Evolutionary conservation across 2,113 vertebrate genomes (phyloP).

Genomic region (Rhadina sibilatrix): DNA sequence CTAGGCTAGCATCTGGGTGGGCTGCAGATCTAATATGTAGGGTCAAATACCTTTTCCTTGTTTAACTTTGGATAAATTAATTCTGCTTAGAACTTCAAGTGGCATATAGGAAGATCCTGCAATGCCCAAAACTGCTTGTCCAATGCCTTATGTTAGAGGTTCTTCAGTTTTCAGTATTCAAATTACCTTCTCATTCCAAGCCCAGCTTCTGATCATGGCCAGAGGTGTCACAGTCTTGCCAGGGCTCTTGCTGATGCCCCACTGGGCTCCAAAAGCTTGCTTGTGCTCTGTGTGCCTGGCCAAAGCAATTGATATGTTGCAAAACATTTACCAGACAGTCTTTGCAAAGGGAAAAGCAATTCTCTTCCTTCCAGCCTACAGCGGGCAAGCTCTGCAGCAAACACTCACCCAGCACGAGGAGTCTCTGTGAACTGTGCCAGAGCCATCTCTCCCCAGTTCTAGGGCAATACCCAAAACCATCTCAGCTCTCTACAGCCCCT

Average conservation of each 20-base stretch:
- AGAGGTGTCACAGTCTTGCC: background rate
- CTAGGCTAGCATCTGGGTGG: background rate
- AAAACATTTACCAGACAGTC: background rate
- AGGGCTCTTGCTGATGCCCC: background rate
- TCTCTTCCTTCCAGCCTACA: background rate
- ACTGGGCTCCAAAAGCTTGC: background rate
- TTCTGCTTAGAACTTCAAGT: background rate
- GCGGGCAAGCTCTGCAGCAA: fast-evolving
- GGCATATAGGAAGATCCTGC: background rate
- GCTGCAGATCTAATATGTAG: background rate
- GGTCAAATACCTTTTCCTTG: background rate
- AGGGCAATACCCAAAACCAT: background rate
- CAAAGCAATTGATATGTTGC: background rate
- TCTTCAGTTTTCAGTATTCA: background rate
- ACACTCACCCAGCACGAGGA: background rate
- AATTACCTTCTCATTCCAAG: background rate
- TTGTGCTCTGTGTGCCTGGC: background rate
- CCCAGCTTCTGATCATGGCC: background rate
- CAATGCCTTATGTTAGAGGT: background rate
- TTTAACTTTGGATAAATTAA: background rate
- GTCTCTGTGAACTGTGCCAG: background rate
- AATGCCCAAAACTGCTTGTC: background rate
- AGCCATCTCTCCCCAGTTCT: background rate
- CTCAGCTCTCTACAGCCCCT: background rate
- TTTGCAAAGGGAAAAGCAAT: background rate